phyloP scores from a whole-genome alignment of 1,140 invertebrate species.

The Mercenaria mercenaria region DNA sequence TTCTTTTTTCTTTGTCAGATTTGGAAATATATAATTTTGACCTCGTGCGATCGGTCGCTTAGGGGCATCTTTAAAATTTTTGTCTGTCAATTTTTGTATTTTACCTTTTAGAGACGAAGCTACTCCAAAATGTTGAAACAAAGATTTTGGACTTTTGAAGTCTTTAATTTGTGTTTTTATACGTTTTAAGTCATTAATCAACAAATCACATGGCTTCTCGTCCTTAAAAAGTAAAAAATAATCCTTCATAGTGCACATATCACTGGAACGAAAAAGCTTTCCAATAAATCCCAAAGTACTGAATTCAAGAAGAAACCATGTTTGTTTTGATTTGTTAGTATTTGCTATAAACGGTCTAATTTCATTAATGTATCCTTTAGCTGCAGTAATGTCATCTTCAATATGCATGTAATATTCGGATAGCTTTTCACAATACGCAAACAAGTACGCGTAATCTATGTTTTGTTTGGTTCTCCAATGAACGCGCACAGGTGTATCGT shows the following conservation, averaged over 20 bases:
- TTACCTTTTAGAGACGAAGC: slow-evolving; percentile 69
- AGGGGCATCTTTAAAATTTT: slow-evolving; percentile 51
- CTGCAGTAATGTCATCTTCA: slow-evolving; percentile 84
- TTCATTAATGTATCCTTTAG: slow-evolving; percentile 75
- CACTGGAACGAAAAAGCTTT: slow-evolving; percentile 95
- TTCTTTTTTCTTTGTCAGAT: neutral
- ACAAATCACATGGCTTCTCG: slow-evolving; percentile 96
- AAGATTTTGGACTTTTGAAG: slow-evolving; percentile 43
- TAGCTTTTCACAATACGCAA: slow-evolving; percentile 82
- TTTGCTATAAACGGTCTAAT: slow-evolving; percentile 85
- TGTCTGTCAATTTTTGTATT: slow-evolving; percentile 63
- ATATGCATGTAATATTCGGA: slow-evolving; percentile 84
- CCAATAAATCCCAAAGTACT: slow-evolving; percentile 89
- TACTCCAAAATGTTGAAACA: slow-evolving; percentile 72
- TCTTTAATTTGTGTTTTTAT: slow-evolving; percentile 63
- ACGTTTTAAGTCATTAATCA: slow-evolving; percentile 66
- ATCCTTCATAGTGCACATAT: slow-evolving; percentile 94
- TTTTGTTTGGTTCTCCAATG: slow-evolving; percentile 86
- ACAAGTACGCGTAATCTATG: slow-evolving; percentile 83
- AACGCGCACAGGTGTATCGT: slow-evolving; percentile 94
- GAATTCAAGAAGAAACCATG: slow-evolving; percentile 97
- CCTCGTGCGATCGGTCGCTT: neutral
- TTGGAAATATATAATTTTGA: neutral
- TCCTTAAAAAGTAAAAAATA: slow-evolving; percentile 97
- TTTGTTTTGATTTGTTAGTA: slow-evolving; percentile 80